Evolutionary conservation across 2,797 vertebrate genomes (phyloP).

Genomic region (Melanotaenia parkinsoni): DNA sequence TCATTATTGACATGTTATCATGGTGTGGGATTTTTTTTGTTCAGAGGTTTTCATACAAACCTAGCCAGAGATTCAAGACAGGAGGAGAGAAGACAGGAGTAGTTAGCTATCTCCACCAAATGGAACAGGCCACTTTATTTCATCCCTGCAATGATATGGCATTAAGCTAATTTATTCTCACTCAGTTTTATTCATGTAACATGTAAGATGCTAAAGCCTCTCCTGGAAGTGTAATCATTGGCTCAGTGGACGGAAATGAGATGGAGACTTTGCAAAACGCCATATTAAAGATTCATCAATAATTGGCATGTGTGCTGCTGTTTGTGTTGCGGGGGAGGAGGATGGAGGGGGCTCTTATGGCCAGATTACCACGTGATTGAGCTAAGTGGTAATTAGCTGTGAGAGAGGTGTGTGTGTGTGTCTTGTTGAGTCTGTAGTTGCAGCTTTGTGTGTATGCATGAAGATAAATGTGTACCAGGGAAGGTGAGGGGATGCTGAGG

Average conservation of each 20-base stretch:
- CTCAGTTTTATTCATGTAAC: conserved; percentile 15
- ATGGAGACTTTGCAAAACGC: conserved; percentile 76
- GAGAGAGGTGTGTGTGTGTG: conserved; percentile 63
- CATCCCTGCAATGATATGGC: conserved; percentile 38
- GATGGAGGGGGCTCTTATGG: conserved; percentile 60
- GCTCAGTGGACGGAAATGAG: conserved; percentile 74
- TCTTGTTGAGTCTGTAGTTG: conserved; percentile 24
- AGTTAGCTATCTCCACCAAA: conserved; percentile 54
- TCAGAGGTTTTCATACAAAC: conserved; percentile 61
- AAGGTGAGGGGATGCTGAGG: conserved; percentile 34
- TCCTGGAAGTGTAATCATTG: conserved; percentile 62
- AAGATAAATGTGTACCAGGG: conserved; percentile 36
- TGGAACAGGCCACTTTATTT: conserved; percentile 53
- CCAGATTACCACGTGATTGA: conserved; percentile 76
- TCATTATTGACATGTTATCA: conserved; percentile 84
- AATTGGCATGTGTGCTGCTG: conserved; percentile 80
- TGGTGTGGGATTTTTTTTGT: conserved; percentile 80
- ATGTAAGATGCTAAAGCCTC: conserved; percentile 22
- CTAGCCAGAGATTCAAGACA: conserved; percentile 54
- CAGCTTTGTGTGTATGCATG: conserved; percentile 37
- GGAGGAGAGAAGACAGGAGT: conserved; percentile 22
- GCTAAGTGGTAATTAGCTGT: conserved; percentile 76
- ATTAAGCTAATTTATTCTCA: conserved; percentile 55
- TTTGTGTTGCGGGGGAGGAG: conserved; percentile 68
- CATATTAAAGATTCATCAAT: conserved; percentile 85